Evolutionary conservation across 2,113 vertebrate genomes (phyloP), one percentile per base, ranked within the genome.

Genomic region (Nematolebias whitei): DNA sequence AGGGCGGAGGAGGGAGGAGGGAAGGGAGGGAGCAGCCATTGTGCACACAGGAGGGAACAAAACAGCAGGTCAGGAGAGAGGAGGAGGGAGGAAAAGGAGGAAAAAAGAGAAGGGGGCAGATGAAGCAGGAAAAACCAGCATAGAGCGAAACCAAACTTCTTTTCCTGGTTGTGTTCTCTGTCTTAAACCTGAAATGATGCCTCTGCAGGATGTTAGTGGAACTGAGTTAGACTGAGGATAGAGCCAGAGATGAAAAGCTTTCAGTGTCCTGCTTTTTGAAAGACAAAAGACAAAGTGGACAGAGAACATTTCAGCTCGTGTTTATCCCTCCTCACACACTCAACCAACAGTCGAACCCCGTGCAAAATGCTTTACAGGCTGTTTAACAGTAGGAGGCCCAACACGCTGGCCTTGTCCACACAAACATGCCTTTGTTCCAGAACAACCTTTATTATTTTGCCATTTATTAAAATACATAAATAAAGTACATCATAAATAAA

Each of bases 71-170:
- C 39, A 78, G 71, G 76, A 76, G 13, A 68, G 54, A 82, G 54
- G 71, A 45, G 18, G 71, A 66, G 73, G 54, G 56, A 66, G 73
- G 58, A 68, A 64, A 62, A 58, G 47, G 64, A 67, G 64, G 60
- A 54, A 65, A 80, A 79, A 72, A 87, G 79, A 81, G 63, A 87
- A 86, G 60, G 75, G 80, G 64, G 84, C 78, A 87, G 79, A 83
- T 90, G 89, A 89, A 90, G 87, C 87, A 90, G 83, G 81, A 87
- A 76, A 29, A 87, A 80, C 60, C 74, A 87, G 84, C 79, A 85
- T 56, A 86, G 58, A 85, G 77, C 80, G 64, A 57, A 43, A 84
- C 63, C 60, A 68, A 62, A 19, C 39, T 66, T 53, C 57, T 38
- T 22, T 39, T 72, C 50, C 16, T 66, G 71, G 59, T 59, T 66